Percentiles rank a stretch among this genome's conserved stretches.
Evolutionary conservation across 2,888 invertebrate genomes (phyloP).

Genomic region (Eurytoma californica): DNA sequence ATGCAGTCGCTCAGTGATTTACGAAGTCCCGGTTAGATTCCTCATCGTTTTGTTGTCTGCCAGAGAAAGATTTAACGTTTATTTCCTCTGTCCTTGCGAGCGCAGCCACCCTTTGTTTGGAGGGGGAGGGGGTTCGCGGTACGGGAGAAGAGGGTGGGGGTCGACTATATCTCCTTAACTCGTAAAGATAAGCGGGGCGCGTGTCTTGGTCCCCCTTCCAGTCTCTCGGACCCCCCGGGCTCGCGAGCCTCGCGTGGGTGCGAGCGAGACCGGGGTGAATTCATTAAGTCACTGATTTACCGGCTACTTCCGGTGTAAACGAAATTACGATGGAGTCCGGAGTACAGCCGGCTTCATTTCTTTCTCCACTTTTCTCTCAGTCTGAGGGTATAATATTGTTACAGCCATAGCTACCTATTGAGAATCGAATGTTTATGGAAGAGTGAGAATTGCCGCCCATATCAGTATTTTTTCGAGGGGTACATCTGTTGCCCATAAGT

Average conservation of each 20-base stretch:
- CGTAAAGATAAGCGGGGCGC: slow-evolving; percentile 70
- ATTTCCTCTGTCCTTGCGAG: slow-evolving; percentile 62
- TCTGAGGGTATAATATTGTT: no score
- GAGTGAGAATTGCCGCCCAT: no score
- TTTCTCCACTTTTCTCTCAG: neutral
- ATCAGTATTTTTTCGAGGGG: no score
- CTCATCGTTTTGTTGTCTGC: slow-evolving; percentile 36
- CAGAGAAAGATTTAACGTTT: slow-evolving; percentile 67
- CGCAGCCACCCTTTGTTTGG: slow-evolving; percentile 51
- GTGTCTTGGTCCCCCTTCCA: slow-evolving; percentile 57
- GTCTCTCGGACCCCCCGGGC: slow-evolving; percentile 49
- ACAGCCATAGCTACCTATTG: no score
- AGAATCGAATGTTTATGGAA: no score
- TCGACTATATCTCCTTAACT: slow-evolving; percentile 66
- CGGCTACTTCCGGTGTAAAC: slow-evolving; percentile 70
- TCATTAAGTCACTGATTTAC: slow-evolving; percentile 73
- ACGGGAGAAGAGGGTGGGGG: neutral
- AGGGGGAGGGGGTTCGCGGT: slow-evolving; percentile 37
- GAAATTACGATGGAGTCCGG: slow-evolving; percentile 61
- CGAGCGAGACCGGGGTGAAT: slow-evolving; percentile 63
- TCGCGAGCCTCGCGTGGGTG: slow-evolving; percentile 55
- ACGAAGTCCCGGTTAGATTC: slow-evolving; percentile 5
- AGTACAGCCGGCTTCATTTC: slow-evolving; percentile 8
- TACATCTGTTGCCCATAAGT: no score
- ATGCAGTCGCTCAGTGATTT: slow-evolving; percentile 4